Evolutionary conservation across 2,113 vertebrate genomes (phyloP).

Genomic region (Zingel zingel): DNA sequence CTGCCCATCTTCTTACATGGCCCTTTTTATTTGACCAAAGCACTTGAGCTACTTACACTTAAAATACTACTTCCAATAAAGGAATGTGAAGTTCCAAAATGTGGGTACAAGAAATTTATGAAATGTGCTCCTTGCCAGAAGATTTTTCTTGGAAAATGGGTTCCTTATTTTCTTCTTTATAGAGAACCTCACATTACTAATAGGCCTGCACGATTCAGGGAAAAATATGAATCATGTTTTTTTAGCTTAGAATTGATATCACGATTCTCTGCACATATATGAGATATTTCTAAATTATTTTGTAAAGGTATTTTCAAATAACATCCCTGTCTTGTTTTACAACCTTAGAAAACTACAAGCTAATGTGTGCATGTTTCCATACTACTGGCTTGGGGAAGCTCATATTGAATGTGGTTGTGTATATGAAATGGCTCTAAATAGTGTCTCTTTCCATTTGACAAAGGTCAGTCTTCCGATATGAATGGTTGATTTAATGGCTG

Average conservation of each 20-base stretch:
- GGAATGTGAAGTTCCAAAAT: too few relatives aligned
- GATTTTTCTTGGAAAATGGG: too few relatives aligned
- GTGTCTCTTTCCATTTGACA: constrained; percentile 10
- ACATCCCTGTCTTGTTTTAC: not conserved
- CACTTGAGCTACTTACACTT: not conserved
- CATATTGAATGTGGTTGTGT: constrained; percentile 1
- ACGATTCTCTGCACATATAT: too few relatives aligned
- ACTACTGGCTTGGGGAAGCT: not conserved
- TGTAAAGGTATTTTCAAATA: not conserved
- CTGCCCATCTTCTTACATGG: constrained; percentile 16
- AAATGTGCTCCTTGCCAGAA: too few relatives aligned
- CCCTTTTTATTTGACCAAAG: constrained; percentile 13
- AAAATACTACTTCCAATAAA: not conserved
- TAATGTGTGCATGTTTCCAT: not conserved
- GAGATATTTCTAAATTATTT: not conserved
- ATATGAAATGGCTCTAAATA: not conserved
- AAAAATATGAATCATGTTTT: too few relatives aligned
- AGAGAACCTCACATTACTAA: too few relatives aligned
- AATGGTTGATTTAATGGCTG: constrained; percentile 40
- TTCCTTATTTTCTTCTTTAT: too few relatives aligned
- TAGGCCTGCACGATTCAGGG: too few relatives aligned
- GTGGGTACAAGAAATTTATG: too few relatives aligned
- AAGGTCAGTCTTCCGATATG: constrained; percentile 19
- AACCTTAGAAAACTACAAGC: not conserved
- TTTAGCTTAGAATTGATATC: too few relatives aligned